Evolutionary conservation across 1,140 invertebrate species (phyloP).

Genomic region (Stenopsyche tienmushanensis): DNA sequence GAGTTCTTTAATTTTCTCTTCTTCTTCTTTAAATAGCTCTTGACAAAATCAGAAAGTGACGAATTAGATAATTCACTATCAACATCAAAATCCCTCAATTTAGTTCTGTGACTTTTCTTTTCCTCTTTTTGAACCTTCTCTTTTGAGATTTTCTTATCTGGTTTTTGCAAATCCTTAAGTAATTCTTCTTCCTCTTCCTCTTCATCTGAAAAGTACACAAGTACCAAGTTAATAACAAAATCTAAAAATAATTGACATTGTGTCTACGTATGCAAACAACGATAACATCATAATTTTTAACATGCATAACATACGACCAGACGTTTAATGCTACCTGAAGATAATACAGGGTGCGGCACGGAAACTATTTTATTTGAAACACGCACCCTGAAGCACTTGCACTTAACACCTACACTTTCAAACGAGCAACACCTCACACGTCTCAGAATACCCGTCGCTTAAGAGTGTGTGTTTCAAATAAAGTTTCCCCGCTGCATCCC

Average conservation of each 20-base stretch:
- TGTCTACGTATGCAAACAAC: too few species aligned
- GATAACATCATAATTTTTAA: too few species aligned
- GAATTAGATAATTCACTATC: constrained; percentile 5
- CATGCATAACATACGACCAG: too few species aligned
- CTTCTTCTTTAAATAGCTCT: constrained; percentile 34
- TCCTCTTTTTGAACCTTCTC: not conserved
- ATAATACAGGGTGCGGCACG: too few species aligned
- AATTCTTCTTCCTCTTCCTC: constrained; percentile 28
- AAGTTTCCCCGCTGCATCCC: too few species aligned
- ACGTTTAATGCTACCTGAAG: too few species aligned
- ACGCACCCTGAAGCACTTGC: too few species aligned
- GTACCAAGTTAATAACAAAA: not conserved
- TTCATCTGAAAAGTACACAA: constrained; percentile 28
- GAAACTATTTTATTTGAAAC: too few species aligned
- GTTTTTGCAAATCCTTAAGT: constrained; percentile 37
- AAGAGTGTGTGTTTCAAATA: too few species aligned
- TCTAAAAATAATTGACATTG: not conserved
- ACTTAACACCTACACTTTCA: too few species aligned
- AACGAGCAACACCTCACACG: too few species aligned
- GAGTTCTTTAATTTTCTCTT: constrained; percentile 53
- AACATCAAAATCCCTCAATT: not conserved
- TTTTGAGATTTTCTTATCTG: constrained; percentile 27
- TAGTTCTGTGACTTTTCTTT: constrained; percentile 32
- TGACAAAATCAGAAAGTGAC: not conserved
- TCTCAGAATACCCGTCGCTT: too few species aligned